Conservation (phyloP, 2,797 vertebrate genomes). For the Protosalanx chinensis region DNA sequence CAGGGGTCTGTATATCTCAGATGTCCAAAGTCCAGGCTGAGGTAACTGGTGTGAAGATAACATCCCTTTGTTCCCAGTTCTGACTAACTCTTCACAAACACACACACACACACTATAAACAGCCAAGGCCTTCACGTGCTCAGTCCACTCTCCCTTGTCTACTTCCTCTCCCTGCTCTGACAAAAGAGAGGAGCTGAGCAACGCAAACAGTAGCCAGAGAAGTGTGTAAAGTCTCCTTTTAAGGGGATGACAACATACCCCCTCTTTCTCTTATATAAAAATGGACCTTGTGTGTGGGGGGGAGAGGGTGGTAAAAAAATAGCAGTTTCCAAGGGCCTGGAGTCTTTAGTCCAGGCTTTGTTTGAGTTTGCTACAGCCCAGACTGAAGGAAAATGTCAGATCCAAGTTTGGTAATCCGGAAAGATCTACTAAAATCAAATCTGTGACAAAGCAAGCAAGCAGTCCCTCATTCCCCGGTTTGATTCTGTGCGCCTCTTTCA, state of each 20-base stretch:
- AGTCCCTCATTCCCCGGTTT: slow-evolving; percentile 45
- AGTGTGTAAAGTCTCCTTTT: slow-evolving; percentile 76
- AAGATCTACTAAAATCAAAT: slow-evolving; percentile 29
- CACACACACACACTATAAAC: too few relatives aligned
- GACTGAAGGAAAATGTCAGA: slow-evolving; percentile 12
- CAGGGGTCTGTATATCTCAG: slow-evolving; percentile 45
- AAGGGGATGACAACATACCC: slow-evolving; percentile 72
- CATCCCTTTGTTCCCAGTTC: slow-evolving; percentile 55
- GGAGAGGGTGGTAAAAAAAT: slow-evolving; percentile 37
- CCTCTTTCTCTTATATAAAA: slow-evolving; percentile 67
- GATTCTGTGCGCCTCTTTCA: slow-evolving; percentile 45
- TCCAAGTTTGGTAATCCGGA: neutral
- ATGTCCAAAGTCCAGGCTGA: slow-evolving; percentile 56
- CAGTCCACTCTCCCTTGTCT: slow-evolving; percentile 48
- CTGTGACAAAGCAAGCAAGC: slow-evolving; percentile 23
- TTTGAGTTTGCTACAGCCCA: slow-evolving; percentile 26
- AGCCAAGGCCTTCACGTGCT: slow-evolving; percentile 1
- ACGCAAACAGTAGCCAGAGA: slow-evolving; percentile 63
- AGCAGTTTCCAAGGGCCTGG: slow-evolving; percentile 46
- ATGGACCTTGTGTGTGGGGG: slow-evolving; percentile 58
- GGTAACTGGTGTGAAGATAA: slow-evolving; percentile 43
- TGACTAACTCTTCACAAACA: slow-evolving; percentile 27
- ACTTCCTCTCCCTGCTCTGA: slow-evolving; percentile 40
- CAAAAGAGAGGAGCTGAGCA: slow-evolving; percentile 57
- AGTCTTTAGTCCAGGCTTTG: slow-evolving; percentile 40